phyloP scores from a whole-genome alignment of 2,888 invertebrate genomes.

The Celastrina argiolus region DNA sequence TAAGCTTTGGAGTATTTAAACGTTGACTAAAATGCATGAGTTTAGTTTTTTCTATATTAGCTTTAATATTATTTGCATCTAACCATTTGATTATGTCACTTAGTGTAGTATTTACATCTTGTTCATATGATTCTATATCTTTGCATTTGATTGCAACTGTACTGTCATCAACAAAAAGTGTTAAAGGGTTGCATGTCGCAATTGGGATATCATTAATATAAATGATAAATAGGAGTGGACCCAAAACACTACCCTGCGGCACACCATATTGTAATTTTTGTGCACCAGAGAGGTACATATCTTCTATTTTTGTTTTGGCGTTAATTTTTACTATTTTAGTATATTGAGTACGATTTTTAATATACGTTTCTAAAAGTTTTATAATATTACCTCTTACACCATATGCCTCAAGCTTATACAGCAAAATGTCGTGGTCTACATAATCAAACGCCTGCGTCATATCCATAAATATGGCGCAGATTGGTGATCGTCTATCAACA shows the following conservation, averaged over 20 bases:
- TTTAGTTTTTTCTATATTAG: too few species aligned
- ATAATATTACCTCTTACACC: not conserved
- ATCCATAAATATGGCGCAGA: not conserved
- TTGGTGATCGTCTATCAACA: not conserved
- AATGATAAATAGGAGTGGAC: too few species aligned
- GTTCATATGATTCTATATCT: too few species aligned
- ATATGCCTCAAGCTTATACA: not conserved
- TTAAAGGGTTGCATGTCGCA: too few species aligned
- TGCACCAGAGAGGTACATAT: not conserved
- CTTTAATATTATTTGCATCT: too few species aligned
- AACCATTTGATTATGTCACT: too few species aligned
- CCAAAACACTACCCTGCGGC: not conserved
- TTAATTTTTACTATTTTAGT: not conserved
- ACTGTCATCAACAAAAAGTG: too few species aligned
- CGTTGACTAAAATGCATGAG: too few species aligned
- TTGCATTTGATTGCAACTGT: too few species aligned
- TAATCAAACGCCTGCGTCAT: not conserved
- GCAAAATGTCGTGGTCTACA: not conserved
- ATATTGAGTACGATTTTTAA: not conserved
- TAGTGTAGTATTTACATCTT: too few species aligned
- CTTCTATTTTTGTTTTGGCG: not conserved
- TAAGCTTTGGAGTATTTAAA: too few species aligned
- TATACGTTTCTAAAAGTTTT: not conserved
- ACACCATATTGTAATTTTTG: not conserved
- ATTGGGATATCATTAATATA: too few species aligned